Evolutionary conservation across 2,888 invertebrate species (phyloP), one percentile per base, ranked within the genome.

Genomic region (Cantharis nigra): DNA sequence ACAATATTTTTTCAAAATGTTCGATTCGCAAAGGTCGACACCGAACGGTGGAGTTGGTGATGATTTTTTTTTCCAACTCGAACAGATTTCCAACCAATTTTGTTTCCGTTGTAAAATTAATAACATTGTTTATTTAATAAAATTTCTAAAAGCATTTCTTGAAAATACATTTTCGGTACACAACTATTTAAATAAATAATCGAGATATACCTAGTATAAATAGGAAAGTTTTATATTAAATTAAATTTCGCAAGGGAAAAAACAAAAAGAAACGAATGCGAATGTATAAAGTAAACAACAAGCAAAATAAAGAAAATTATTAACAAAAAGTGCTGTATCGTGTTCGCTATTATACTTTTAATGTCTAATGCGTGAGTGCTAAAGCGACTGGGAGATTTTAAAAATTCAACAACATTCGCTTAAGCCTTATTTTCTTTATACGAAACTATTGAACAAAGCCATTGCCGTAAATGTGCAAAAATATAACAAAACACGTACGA

Each of bases 241-340:
- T 67, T 69, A 64, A 67, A 73, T 49, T 49, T 49, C 49, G 49
- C 65, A 30, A 20, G 33, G 49, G 16, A 72, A 72, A 72, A 72
- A 67, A 67, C 26, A 69, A 70, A 71, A 71, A 74, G 67, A 28
- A 69, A 63, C 69, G 23, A 69, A 28, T 71, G 74, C 23, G 49
- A 71, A 63, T 62, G 69, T 74, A 74, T 69, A 73, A 78, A 74
- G 72, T 75, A 75, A 71, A 78, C 75, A 78, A 75, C 64, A 70
- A 72, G 69, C 70, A 78, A 78, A 80, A 82, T 81, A 81, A 81
- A 81, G 74, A 77, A 82, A 81, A 82, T 81, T 82, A 82, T 80
- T 80, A 33, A 33, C 63, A 80, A 82, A 81, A 82, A 83, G 83
- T 83, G 83, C 83, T 81, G 80, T 81, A 80, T 77, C 83, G 82